These are phyloP conservation scores for Pleuronectes platessa DNA, from an alignment of 2,113 vertebrate species.

Conservation along the genomic window DNA sequence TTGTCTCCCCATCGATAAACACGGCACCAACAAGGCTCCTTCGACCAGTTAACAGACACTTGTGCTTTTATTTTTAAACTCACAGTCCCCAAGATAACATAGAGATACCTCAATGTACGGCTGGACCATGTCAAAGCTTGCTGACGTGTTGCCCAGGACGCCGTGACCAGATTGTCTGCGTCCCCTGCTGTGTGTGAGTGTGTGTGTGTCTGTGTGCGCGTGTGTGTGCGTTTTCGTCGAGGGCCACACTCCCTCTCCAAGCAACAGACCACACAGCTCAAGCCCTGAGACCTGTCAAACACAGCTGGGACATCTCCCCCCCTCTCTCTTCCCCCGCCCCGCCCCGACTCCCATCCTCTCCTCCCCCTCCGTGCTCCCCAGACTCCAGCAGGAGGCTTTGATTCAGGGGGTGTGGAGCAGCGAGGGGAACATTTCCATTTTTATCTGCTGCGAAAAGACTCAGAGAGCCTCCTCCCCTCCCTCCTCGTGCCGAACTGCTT, in stretches of 20 bases:
- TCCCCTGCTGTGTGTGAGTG: conserved; percentile 1
- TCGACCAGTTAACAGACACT: background rate
- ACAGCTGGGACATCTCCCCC: conserved; percentile 79
- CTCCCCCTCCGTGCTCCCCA: conserved; percentile 64
- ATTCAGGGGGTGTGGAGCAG: conserved; percentile 71
- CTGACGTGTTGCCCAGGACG: conserved; percentile 72
- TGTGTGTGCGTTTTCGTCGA: conserved; percentile 25
- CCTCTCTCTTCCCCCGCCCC: conserved; percentile 13
- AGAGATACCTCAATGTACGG: conserved; percentile 48
- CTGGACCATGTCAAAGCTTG: conserved; percentile 65
- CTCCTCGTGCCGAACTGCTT: conserved; percentile 56
- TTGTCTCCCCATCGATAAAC: background rate
- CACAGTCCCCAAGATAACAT: conserved; percentile 34
- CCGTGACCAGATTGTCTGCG: conserved; percentile 52
- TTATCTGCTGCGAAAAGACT: conserved; percentile 74
- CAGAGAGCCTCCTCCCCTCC: conserved; percentile 56
- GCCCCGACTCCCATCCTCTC: conserved; percentile 18
- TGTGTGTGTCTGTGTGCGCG: conserved; percentile 17
- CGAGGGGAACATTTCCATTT: conserved; percentile 76
- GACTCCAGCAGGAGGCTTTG: conserved; percentile 76
- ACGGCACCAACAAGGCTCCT: background rate
- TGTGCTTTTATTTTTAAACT: conserved; percentile 19
- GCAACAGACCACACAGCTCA: conserved; percentile 80
- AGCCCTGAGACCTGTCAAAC: conserved; percentile 79
- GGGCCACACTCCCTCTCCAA: conserved; percentile 42